Conservation (phyloP, 2,113 vertebrate species). For the Coptodon rendalli region DNA sequence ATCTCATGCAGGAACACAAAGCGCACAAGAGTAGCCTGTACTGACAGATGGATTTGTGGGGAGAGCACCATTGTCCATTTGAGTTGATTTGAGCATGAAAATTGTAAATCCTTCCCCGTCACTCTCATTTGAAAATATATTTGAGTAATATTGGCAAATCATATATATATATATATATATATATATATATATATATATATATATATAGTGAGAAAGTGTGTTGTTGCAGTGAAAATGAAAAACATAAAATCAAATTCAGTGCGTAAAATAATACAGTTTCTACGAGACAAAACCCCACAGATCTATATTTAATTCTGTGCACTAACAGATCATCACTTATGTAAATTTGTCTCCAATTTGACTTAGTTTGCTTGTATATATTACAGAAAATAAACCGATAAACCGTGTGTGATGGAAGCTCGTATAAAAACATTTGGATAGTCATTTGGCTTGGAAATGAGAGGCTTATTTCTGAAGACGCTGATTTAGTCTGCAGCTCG, state of each 20-base stretch:
- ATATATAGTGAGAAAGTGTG: not conserved
- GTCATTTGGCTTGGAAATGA: constrained; percentile 46
- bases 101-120: not conserved
- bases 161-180: not conserved
- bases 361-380: not conserved
- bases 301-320: not conserved
- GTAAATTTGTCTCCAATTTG: not conserved
- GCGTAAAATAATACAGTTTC: not conserved
- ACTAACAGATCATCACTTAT: not conserved
- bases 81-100: constrained; percentile 16
- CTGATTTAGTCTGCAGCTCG: constrained; percentile 54
- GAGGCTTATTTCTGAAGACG: constrained; percentile 63
- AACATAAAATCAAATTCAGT: not conserved
- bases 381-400: not conserved
- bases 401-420: constrained; percentile 9
- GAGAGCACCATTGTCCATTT: constrained; percentile 8
- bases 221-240: not conserved
- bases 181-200: not conserved
- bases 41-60: constrained; percentile 1
- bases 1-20: constrained; percentile 65
- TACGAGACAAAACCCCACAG: not conserved
- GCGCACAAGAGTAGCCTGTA: constrained; percentile 28
- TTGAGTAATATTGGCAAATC: not conserved
- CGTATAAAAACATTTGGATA: constrained; percentile 25
- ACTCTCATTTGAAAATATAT: not conserved